phyloP scores from a whole-genome alignment of 2,113 vertebrate genomes.

The Sceloporus tristichus region DNA sequence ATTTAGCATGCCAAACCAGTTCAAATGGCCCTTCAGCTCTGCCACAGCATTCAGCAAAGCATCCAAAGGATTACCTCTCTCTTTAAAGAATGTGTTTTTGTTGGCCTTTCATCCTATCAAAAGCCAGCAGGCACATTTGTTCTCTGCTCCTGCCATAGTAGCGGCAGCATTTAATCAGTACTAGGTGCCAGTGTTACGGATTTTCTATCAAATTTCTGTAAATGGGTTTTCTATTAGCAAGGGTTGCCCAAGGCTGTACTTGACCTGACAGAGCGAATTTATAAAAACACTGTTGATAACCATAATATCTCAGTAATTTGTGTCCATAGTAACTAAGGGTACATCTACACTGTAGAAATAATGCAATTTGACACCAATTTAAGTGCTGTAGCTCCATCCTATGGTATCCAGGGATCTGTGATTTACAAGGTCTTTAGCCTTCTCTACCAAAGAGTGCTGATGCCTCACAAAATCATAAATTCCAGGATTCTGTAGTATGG shows the following conservation, averaged over 20 bases:
- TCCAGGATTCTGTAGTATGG: too few relatives aligned
- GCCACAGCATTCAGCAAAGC: slow-evolving; percentile 70
- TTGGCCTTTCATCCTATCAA: slow-evolving; percentile 44
- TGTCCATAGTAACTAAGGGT: not conserved
- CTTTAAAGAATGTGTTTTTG: slow-evolving; percentile 74
- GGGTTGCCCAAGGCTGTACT: not conserved
- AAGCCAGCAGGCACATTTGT: slow-evolving; percentile 43
- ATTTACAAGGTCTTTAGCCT: too few relatives aligned
- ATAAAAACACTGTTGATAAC: not conserved
- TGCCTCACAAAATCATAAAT: too few relatives aligned
- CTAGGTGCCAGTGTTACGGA: slow-evolving; percentile 11
- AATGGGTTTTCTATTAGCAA: not conserved
- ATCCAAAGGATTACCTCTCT: slow-evolving; percentile 73
- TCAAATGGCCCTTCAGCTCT: slow-evolving; percentile 66
- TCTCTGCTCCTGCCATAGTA: slow-evolving; percentile 34
- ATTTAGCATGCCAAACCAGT: slow-evolving; percentile 69
- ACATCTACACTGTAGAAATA: too few relatives aligned
- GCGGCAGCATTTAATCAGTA: slow-evolving; percentile 34
- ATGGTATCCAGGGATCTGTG: too few relatives aligned
- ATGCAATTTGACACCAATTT: too few relatives aligned
- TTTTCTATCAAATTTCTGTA: slow-evolving; percentile 8
- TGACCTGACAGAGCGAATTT: not conserved
- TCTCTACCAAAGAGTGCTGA: too few relatives aligned
- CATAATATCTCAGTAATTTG: not conserved
- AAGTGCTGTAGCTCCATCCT: too few relatives aligned